phyloP scores from a whole-genome alignment of 2,113 vertebrate species.

The Melanotaenia duboulayi region DNA sequence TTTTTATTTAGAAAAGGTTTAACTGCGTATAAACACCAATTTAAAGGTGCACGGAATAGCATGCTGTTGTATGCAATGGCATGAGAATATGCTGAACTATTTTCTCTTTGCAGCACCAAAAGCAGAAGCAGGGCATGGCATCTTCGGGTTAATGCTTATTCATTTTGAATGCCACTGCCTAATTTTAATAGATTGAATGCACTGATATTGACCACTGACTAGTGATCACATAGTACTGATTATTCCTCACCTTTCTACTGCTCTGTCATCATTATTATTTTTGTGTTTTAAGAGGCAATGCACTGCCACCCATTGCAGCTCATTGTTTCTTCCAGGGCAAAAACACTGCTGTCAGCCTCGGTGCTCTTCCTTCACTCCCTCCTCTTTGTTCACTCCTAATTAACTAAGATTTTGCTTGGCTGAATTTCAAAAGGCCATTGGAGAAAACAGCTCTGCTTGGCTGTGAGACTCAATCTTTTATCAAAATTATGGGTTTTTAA shows the following conservation, averaged over 20 bases:
- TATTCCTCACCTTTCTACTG: conserved; percentile 8
- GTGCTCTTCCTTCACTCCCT: conserved; percentile 54
- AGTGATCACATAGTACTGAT: conserved; percentile 2
- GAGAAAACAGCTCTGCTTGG: conserved; percentile 60
- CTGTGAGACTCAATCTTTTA: conserved; percentile 70
- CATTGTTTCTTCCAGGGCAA: conserved; percentile 59
- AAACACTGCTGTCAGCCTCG: conserved; percentile 54
- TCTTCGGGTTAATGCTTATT: no score
- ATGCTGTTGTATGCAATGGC: no score
- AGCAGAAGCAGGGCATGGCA: no score
- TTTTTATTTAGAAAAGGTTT: no score
- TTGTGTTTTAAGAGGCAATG: conserved; percentile 22
- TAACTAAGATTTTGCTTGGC: conserved; percentile 78
- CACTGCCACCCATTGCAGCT: conserved; percentile 42
- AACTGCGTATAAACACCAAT: no score
- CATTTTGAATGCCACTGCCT: no score
- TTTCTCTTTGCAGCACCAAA: no score
- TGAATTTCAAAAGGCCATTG: conserved; percentile 78
- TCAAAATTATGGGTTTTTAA: conserved; percentile 74
- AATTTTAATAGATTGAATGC: no score
- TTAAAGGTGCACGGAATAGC: no score
- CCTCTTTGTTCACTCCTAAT: conserved; percentile 76
- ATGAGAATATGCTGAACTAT: no score
- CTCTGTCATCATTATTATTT: conserved; percentile 24
- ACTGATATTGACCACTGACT: neutral